phyloP scores from a whole-genome alignment of 2,113 vertebrate genomes.

The Pipa parva region DNA sequence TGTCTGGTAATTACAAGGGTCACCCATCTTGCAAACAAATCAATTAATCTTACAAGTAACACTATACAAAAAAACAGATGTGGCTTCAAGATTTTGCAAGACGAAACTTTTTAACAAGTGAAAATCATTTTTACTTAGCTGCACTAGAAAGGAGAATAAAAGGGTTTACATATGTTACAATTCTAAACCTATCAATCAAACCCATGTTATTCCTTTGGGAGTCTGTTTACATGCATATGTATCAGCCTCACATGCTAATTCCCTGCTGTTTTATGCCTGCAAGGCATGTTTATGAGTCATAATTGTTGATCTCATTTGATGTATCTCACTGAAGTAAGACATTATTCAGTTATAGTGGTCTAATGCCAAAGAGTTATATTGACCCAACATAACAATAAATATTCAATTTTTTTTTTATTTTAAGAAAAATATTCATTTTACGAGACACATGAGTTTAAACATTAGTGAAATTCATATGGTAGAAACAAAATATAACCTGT shows the following conservation, averaged over 20 bases:
- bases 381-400: constrained; percentile 85
- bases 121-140: constrained; percentile 86
- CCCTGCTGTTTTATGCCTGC: constrained; percentile 96
- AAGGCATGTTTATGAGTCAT: constrained; percentile 99
- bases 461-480: constrained; percentile 6
- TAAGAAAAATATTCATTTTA: constrained; percentile 60
- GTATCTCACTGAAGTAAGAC: constrained; percentile 97
- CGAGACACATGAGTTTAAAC: constrained; percentile 44
- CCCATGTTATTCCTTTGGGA: constrained; percentile 97
- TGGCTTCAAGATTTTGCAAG: constrained; percentile 98
- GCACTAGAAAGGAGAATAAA: constrained; percentile 92
- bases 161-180: constrained; percentile 99
- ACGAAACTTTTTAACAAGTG: constrained; percentile 99
- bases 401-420: constrained; percentile 86
- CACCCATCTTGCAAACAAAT: constrained; percentile 60
- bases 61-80: constrained; percentile 90
- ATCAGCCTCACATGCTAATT: constrained; percentile 99
- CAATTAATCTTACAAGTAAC: constrained; percentile 83
- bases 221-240: constrained; percentile 99
- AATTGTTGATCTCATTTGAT: constrained; percentile 99
- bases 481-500: background rate
- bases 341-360: constrained; percentile 97
- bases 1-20: constrained; percentile 46
- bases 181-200: constrained; percentile 99
- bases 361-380: constrained; percentile 93